Base-by-base conservation (phyloP, 2,888 invertebrate genomes). In the Lottia scabra region DNA sequence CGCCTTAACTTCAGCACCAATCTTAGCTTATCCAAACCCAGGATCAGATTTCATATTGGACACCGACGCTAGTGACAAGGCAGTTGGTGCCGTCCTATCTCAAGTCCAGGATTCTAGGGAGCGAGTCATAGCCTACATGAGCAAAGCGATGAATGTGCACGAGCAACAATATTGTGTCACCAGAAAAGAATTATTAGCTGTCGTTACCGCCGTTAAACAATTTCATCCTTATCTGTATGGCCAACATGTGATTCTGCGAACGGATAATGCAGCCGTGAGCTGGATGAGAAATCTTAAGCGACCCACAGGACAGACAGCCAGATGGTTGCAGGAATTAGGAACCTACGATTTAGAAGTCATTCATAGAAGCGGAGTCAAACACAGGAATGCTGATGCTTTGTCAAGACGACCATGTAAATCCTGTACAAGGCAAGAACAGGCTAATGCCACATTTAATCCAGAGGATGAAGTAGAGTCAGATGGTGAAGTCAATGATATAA, bases 71-170 rank as follows among this genome's bases (percentile, higher is more conserved):
- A 48, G 48, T 48, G 48, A 48, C 19, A 16, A 48, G 19, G 48
- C 48, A 16, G 48, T 48, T 16, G 48, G 48, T 48, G 15, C 15
- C 15, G 48, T 48, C 16, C 48, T 48, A 19, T 48, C 48, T n/a
- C 48, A 48, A 48, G n/a, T 48, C 16, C 5, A 48, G n/a, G 48
- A 48, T 30, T 5, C 10, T 6, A 48, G 0, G 48, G 13, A 48
- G 48, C 48, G 19, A 15, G 67, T 62, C 12, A 71, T 71, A 23
- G 67, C 67, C n/a, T 71, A 30, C 43, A 46, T 65, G 48, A 68
- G 68, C 45, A 71, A 71, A 23, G 43, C 71, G 23, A 26, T 48
- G 26, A 71, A 62, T 26, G 48, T 4, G 48, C 19, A 48, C 48
- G 48, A 48, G 19, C 48, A 48, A 10, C 48, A 19, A 19, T 48